phyloP scores from a whole-genome alignment of 2,113 vertebrate genomes.

The Acanthochromis polyacanthus region DNA sequence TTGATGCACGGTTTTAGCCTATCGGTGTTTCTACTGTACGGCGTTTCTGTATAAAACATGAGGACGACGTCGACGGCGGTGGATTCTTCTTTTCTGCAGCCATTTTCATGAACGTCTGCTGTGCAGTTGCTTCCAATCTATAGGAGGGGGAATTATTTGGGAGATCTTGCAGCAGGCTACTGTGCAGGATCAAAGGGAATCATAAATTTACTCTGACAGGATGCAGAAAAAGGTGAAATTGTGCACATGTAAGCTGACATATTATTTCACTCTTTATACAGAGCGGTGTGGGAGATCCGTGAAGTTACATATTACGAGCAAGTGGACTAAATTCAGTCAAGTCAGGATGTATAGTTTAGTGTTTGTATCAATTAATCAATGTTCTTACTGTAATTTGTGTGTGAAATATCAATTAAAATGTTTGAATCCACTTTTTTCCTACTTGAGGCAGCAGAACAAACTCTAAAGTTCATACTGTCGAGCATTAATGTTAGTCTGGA shows the following conservation, averaged over 20 bases:
- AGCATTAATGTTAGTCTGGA: too few species aligned
- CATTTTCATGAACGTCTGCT: constrained; percentile 14
- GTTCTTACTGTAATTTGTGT: too few species aligned
- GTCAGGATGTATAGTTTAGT: too few species aligned
- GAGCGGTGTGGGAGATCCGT: background rate
- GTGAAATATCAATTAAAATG: too few species aligned
- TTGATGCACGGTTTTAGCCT: constrained; percentile 51
- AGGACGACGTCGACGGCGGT: constrained; percentile 27
- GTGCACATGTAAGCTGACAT: background rate
- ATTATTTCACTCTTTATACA: background rate
- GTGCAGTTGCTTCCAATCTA: background rate
- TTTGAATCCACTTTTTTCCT: too few species aligned
- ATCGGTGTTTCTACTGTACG: constrained; percentile 10
- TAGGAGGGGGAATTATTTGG: constrained; percentile 23
- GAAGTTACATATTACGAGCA: background rate
- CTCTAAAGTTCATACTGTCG: too few species aligned
- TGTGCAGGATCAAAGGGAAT: constrained; percentile 20
- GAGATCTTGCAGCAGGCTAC: background rate
- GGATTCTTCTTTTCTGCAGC: constrained; percentile 10
- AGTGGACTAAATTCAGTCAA: too few species aligned
- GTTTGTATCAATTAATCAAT: too few species aligned
- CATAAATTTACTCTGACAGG: constrained; percentile 23
- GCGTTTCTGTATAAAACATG: constrained; percentile 18
- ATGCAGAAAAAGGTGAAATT: background rate
- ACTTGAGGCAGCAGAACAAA: too few species aligned